A percentile compares a stretch with the other conserved stretches of the same genome.
Conservation (phyloP, 2,113 vertebrate genomes). For the Polypterus bichir region DNA sequence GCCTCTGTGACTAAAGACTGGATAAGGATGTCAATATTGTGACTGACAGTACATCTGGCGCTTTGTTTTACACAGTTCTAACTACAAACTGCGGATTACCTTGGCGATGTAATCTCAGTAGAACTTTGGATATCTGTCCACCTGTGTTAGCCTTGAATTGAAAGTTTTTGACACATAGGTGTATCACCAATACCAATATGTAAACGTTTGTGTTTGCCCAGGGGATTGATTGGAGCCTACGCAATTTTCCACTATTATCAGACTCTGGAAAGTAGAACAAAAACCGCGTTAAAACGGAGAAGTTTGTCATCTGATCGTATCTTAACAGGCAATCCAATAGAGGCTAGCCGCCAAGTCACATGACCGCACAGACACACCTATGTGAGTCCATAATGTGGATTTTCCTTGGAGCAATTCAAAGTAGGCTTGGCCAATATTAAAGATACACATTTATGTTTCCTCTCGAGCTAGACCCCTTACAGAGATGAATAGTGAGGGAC, state of each 20-base stretch:
- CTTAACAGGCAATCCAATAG: conserved; percentile 48
- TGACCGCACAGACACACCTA: conserved; percentile 57
- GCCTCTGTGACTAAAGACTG: neutral
- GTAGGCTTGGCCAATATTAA: conserved; percentile 12
- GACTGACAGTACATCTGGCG: neutral
- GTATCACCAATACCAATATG: conserved; percentile 31
- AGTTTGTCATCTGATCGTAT: conserved; percentile 28
- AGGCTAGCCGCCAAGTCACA: conserved; percentile 44
- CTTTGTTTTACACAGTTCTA: neutral
- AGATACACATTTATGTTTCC: conserved; percentile 21
- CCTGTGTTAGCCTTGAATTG: conserved; percentile 9
- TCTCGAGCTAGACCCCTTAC: conserved; percentile 22
- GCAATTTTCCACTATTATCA: conserved; percentile 38
- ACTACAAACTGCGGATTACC: neutral
- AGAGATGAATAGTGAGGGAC: conserved; percentile 85
- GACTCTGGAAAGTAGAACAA: conserved; percentile 21
- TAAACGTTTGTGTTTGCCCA: conserved; percentile 44
- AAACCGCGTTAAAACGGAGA: conserved; percentile 25
- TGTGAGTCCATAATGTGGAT: conserved; percentile 36
- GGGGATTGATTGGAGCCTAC: conserved; percentile 44
- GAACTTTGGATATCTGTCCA: conserved; percentile 17
- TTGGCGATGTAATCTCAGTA: conserved; percentile 8
- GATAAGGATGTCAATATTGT: neutral
- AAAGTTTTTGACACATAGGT: conserved; percentile 22
- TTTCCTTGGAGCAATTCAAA: conserved; percentile 20